phyloP scores from a whole-genome alignment of 2,888 invertebrate species.

The Pilophorus perplexus region DNA sequence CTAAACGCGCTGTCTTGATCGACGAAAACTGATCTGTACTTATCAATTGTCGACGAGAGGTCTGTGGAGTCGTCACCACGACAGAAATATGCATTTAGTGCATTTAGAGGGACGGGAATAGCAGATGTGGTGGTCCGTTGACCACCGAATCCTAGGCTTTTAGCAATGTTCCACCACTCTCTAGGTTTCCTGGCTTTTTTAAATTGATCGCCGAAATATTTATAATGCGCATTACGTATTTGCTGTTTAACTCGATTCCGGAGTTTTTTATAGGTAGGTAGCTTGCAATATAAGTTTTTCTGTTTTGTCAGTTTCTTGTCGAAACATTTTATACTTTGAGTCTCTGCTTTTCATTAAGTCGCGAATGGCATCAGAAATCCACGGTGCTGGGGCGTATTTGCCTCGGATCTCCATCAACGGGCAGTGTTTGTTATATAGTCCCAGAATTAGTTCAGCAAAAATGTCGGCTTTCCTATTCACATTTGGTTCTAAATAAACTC shows the following conservation, averaged over 20 bases:
- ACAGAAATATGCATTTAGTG: no score
- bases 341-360: neutral
- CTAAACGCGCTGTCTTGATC: no score
- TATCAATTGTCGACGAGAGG: no score
- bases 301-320: neutral
- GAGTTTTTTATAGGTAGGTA: neutral
- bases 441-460: neutral
- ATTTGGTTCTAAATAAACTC: neutral
- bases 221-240: neutral
- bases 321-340: neutral
- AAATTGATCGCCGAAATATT: neutral
- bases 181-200: neutral
- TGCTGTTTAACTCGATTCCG: neutral
- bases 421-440: conserved; percentile 11
- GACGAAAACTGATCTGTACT: no score
- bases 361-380: neutral
- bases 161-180: neutral
- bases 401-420: neutral
- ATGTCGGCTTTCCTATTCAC: neutral
- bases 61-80: no score
- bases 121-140: no score
- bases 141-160: neutral
- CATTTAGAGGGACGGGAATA: no score
- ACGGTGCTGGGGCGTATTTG: conserved; percentile 3
- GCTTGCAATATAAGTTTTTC: neutral